Percentiles rank a stretch among this genome's conserved stretches.
phyloP scores from a whole-genome alignment of 2,888 invertebrate species.

The Cerastis rubricosa region DNA sequence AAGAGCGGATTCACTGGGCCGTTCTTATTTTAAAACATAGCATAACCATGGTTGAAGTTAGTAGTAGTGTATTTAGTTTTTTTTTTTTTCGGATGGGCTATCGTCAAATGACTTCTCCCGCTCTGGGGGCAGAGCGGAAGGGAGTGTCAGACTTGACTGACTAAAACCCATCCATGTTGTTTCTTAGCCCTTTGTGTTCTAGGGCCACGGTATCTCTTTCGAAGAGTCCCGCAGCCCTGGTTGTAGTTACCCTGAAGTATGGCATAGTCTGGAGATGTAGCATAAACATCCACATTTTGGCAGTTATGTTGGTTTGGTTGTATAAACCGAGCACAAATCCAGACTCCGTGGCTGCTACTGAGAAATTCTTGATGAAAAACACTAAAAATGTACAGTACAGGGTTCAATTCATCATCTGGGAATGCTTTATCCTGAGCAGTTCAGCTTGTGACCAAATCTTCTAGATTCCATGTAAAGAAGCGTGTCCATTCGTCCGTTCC shows the following conservation, averaged over 20 bases:
- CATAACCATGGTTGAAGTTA: not conserved
- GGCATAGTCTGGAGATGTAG: not conserved
- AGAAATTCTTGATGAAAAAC: not conserved
- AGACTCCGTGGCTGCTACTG: not conserved
- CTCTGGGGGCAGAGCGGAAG: too few relatives aligned
- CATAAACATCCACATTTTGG: not conserved
- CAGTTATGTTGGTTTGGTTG: not conserved
- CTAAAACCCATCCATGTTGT: too few relatives aligned
- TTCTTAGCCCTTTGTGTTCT: too few relatives aligned
- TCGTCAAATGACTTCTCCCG: too few relatives aligned
- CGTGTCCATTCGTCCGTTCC: conserved; percentile 44
- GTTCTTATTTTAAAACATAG: conserved; percentile 60
- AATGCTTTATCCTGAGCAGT: not conserved
- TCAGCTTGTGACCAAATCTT: conserved; percentile 30
- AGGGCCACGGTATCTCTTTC: too few relatives aligned
- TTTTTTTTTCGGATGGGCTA: too few relatives aligned
- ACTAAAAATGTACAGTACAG: not conserved
- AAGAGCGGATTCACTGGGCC: conserved; percentile 42
- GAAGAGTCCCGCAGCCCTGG: too few relatives aligned
- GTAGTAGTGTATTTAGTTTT: too few relatives aligned
- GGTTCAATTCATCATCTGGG: too few relatives aligned
- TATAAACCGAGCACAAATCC: not conserved
- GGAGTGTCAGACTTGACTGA: too few relatives aligned
- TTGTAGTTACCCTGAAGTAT: not conserved
- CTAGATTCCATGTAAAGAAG: conserved; percentile 52